Percentiles rank a stretch among this genome's conserved stretches.
Conservation (phyloP, 2,797 vertebrate genomes). For the Takifugu rubripes region DNA sequence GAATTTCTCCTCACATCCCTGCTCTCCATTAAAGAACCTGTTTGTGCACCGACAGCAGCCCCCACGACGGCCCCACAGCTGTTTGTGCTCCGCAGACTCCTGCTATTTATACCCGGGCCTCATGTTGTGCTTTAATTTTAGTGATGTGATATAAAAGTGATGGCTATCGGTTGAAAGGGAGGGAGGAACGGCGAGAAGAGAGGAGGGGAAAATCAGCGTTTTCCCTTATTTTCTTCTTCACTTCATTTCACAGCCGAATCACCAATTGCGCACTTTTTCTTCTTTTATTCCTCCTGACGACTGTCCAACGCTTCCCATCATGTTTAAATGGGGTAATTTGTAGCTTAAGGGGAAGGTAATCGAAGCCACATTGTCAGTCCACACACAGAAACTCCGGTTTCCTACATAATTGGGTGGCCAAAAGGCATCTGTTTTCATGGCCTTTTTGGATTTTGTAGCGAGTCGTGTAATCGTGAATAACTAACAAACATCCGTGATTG, state of each 20-base stretch:
- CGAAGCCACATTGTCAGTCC: slow-evolving; percentile 5
- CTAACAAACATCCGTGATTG: slow-evolving; percentile 57
- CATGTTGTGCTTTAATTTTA: slow-evolving; percentile 13
- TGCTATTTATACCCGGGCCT: slow-evolving; percentile 55
- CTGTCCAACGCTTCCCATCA: neutral
- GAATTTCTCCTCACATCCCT: slow-evolving; percentile 68
- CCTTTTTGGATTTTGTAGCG: slow-evolving; percentile 47
- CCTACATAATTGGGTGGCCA: slow-evolving; percentile 23
- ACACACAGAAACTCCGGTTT: slow-evolving; percentile 14
- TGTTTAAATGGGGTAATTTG: neutral
- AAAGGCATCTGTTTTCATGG: slow-evolving; percentile 30
- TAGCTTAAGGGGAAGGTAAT: slow-evolving; percentile 4
- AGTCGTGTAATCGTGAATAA: slow-evolving; percentile 38
- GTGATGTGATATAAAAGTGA: neutral
- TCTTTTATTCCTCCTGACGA: slow-evolving; percentile 1
- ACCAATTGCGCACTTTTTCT: neutral
- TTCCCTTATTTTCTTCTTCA: too few relatives aligned
- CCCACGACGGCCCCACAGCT: slow-evolving; percentile 54
- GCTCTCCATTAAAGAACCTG: slow-evolving; percentile 67
- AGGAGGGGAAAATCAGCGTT: neutral
- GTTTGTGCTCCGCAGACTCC: slow-evolving; percentile 56
- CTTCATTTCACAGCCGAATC: neutral
- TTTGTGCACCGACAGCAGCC: slow-evolving; percentile 54
- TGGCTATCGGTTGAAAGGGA: neutral
- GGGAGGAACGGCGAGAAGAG: neutral